Conservation (phyloP, 2,113 vertebrate species). For the Brienomyrus brachyistius region DNA sequence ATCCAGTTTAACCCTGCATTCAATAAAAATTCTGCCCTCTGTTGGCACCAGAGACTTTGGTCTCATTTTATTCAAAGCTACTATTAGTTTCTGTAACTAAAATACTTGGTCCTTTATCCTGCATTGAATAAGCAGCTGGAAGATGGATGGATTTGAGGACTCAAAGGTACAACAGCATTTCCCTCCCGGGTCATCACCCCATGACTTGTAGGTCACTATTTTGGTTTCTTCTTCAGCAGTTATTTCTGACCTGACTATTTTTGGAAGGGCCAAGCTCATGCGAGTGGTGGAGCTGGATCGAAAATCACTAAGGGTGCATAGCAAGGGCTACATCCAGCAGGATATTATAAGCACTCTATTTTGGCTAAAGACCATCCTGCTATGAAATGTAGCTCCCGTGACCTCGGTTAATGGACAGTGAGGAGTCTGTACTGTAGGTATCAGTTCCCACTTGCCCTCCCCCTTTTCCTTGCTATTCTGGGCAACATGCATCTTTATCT, state of each 20-base stretch:
- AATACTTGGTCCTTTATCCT: background rate
- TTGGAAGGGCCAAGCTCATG: background rate
- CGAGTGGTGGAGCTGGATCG: background rate
- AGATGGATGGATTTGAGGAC: background rate
- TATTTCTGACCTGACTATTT: background rate
- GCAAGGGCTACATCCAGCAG: background rate
- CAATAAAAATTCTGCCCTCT: background rate
- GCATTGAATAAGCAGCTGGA: background rate
- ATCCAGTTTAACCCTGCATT: background rate
- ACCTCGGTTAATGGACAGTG: background rate
- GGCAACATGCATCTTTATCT: background rate
- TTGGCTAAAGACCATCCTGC: background rate
- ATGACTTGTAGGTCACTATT: background rate
- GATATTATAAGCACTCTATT: background rate
- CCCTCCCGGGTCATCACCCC: background rate
- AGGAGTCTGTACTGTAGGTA: background rate
- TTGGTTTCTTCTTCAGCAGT: background rate
- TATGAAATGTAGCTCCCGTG: background rate
- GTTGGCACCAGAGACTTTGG: background rate
- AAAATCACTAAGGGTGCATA: background rate
- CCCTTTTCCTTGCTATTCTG: background rate
- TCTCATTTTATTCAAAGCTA: background rate
- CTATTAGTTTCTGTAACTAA: background rate
- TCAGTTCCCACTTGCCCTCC: background rate
- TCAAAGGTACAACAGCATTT: background rate